A percentile compares a stretch with the other conserved stretches of the same genome.
phyloP scores from a whole-genome alignment of 1,140 invertebrate genomes.

The Cylas formicarius region DNA sequence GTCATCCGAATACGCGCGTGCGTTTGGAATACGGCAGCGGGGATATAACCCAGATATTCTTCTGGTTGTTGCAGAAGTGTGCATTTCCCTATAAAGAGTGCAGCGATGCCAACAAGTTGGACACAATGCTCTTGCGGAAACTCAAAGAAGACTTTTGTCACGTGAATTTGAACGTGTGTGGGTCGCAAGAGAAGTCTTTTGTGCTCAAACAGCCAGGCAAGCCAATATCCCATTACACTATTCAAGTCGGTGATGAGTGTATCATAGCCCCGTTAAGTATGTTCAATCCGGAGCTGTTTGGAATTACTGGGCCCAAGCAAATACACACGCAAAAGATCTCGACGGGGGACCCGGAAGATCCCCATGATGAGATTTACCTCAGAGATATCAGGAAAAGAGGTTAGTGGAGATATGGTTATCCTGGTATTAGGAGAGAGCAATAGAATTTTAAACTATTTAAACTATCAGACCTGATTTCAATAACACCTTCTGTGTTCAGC shows the following conservation, averaged over 20 bases:
- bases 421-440: neutral
- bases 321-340: constrained; percentile 67
- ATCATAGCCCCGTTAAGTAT: constrained; percentile 83
- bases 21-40: constrained; percentile 82
- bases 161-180: constrained; percentile 81
- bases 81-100: constrained; percentile 82
- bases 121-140: constrained; percentile 69
- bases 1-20: constrained; percentile 77
- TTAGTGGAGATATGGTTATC: constrained; percentile 7
- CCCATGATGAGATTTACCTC: constrained; percentile 87
- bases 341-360: constrained; percentile 83
- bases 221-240: constrained; percentile 66
- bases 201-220: constrained; percentile 64
- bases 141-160: constrained; percentile 89
- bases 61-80: constrained; percentile 79
- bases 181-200: constrained; percentile 73
- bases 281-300: constrained; percentile 84
- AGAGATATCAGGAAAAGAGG: constrained; percentile 72
- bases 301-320: constrained; percentile 67
- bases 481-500: too few relatives aligned
- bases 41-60: constrained; percentile 80
- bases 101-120: constrained; percentile 58
- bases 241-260: constrained; percentile 85
- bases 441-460: too few relatives aligned
- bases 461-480: too few relatives aligned